Evolutionary conservation across 2,797 vertebrate species (phyloP).

Genomic region (Cheirogaleus major): DNA sequence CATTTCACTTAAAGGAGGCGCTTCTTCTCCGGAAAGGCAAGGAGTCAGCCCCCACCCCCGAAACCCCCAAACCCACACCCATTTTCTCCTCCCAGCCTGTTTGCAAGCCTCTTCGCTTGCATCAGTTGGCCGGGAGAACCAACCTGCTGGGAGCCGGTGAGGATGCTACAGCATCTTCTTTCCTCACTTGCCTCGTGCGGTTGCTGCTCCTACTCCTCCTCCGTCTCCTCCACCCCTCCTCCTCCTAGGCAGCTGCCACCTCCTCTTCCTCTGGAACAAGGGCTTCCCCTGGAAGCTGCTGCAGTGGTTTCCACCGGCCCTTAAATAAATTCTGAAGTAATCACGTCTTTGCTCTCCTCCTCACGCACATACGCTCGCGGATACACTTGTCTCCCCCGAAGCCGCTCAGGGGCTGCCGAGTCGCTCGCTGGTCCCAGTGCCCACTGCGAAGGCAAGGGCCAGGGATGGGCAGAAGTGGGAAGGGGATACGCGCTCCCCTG

Average conservation of each 20-base stretch:
- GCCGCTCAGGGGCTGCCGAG: conserved; percentile 4
- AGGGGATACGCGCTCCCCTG: neutral
- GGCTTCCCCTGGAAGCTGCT: conserved; percentile 87
- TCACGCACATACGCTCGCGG: conserved; percentile 79
- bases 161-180: conserved; percentile 56
- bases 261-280: conserved; percentile 68
- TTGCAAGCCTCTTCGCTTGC: neutral
- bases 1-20: neutral
- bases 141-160: conserved; percentile 54
- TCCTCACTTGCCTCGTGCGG: neutral
- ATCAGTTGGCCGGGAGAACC: conserved; percentile 21
- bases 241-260: conserved; percentile 60
- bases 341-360: conserved; percentile 84
- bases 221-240: conserved; percentile 32
- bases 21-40: neutral
- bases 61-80: neutral
- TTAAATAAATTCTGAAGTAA: conserved; percentile 91
- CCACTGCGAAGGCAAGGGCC: neutral
- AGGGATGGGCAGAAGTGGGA: neutral
- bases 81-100: neutral
- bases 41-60: neutral
- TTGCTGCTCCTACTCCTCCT: neutral
- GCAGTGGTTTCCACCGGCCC: conserved; percentile 91
- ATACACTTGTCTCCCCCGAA: conserved; percentile 72
- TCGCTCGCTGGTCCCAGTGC: neutral